Base-by-base conservation (phyloP, 2,888 invertebrate species). In the Protodeltote pygarga region DNA sequence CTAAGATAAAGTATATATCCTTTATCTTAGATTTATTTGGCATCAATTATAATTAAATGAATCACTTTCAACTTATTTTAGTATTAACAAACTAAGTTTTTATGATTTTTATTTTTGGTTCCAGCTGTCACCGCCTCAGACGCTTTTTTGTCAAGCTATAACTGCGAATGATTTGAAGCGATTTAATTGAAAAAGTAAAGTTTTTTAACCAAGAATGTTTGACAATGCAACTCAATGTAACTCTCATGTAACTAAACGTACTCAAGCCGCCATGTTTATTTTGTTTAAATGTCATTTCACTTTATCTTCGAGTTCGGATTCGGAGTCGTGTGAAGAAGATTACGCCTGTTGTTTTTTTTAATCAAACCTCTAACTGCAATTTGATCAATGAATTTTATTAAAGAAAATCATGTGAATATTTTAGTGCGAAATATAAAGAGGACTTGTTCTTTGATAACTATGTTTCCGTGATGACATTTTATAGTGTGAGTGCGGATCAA, bases 401-500 rank as follows among this genome's bases (percentile, higher is more conserved):
- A 32, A 50, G 41, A 41, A 38, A 52, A 37, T 2, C 9, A 45
- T 39, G 24, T 53, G 24, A 52, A 44, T 33, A 45, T 27, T 37
- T 38, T 33, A 40, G 15, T 25, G 29, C 16, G 11, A 15, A 24
- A 9, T 35, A 14, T 47, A 33, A 17, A 32, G 48, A 47, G 51
- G 49, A 63, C 39, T 42, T 40, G 11, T 50, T 48, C 17, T 24
- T 45, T 32, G 21, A 47, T 29, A 47, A 57, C 50, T 58, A 53
- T 50, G 54, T 24, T 48, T 15, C 47, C 60, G 29, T 63, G 54
- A 66, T 65, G 42, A 45, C 47, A 39, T 46, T 64, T 31, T 45
- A 6, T 3, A 45, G 24, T 49, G 32, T 54, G 39, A 59, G 45
- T 59, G 39, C 41, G 58, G 73, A 76, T 79, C 69, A 74, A 81